These are phyloP conservation scores for Eira barbara DNA, from an alignment of 2,113 vertebrate genomes.

Conservation along the genomic window DNA sequence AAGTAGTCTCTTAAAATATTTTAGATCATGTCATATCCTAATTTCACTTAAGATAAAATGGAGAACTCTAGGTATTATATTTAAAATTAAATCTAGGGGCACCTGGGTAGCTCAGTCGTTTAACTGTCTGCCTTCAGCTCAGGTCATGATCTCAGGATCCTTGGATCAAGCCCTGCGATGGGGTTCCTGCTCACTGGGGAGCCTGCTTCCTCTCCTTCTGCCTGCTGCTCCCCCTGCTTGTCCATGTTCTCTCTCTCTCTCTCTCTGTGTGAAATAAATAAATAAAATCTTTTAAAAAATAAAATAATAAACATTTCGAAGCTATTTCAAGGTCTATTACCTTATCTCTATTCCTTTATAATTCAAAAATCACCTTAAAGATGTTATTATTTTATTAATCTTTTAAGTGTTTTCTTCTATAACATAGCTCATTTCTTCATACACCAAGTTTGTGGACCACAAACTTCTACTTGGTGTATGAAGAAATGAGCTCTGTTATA, in stretches of 20 bases:
- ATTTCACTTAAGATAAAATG: background rate
- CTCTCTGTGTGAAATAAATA: no score
- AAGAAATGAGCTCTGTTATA: no score
- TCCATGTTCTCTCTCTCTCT: no score
- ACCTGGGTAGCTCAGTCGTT: background rate
- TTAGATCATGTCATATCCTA: background rate
- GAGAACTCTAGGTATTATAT: background rate
- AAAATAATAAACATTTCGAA: background rate
- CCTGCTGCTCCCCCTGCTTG: no score
- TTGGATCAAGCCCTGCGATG: no score
- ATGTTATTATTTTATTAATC: background rate
- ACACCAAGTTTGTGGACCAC: background rate
- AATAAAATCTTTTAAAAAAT: no score
- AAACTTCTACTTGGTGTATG: background rate
- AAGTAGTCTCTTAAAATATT: background rate
- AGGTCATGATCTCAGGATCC: background rate
- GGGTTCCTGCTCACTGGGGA: no score
- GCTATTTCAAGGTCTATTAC: background rate
- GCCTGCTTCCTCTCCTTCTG: no score
- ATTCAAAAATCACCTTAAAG: slow-evolving; percentile 28
- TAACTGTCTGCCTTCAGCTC: background rate
- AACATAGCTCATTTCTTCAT: background rate
- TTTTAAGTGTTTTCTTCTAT: background rate
- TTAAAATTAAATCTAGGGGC: background rate
- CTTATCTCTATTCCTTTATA: background rate